Conservation (phyloP, 2,113 vertebrate species). For the Nothobranchius furzeri region DNA sequence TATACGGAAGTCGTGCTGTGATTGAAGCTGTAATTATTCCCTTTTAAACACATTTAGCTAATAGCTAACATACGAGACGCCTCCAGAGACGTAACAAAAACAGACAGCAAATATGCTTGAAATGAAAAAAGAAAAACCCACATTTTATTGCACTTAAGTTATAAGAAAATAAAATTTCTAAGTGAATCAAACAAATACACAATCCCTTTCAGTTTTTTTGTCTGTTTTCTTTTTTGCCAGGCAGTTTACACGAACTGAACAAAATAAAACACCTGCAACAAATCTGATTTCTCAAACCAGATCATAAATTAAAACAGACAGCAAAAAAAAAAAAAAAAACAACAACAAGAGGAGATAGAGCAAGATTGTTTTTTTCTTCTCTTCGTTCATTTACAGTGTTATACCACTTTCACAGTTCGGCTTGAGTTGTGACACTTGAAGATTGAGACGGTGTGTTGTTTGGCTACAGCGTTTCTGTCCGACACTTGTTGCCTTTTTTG, state of each 20-base stretch:
- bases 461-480: slow-evolving; percentile 80
- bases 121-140: slow-evolving; percentile 96
- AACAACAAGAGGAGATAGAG: slow-evolving; percentile 83
- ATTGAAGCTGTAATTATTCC: slow-evolving; percentile 41
- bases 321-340: slow-evolving; percentile 42
- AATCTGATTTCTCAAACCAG: slow-evolving; percentile 99
- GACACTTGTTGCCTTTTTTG: slow-evolving; percentile 68
- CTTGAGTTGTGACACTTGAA: slow-evolving; percentile 98
- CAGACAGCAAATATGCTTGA: slow-evolving; percentile 88
- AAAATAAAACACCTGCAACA: slow-evolving; percentile 88
- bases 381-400: slow-evolving; percentile 98
- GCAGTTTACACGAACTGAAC: slow-evolving; percentile 97
- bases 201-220: slow-evolving; percentile 99
- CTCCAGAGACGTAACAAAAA: slow-evolving; percentile 80
- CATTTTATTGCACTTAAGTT: slow-evolving; percentile 99
- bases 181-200: slow-evolving; percentile 99
- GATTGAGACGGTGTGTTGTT: slow-evolving; percentile 88
- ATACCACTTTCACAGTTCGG: slow-evolving; percentile 99
- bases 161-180: slow-evolving; percentile 99
- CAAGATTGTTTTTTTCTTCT: slow-evolving; percentile 80
- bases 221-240: slow-evolving; percentile 89
- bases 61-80: slow-evolving; percentile 77
- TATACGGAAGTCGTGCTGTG: background rate
- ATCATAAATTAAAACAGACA: slow-evolving; percentile 93
- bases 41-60: slow-evolving; percentile 54